Conservation (phyloP, 2,113 vertebrate genomes). For the Eclectus roratus region DNA sequence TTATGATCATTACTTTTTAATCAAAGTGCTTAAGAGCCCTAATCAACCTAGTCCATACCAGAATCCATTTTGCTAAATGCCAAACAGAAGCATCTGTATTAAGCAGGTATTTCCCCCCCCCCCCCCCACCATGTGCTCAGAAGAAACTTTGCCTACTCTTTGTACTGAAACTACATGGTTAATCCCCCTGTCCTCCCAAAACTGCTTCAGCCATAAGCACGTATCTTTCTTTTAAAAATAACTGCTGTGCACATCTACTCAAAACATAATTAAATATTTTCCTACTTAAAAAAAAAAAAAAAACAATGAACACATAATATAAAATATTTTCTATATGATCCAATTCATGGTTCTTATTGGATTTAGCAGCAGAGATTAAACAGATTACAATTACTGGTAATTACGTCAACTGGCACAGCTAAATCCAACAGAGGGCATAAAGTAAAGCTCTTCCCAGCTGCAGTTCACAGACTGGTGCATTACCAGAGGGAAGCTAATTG, state of each 20-base stretch:
- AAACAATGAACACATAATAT: background rate
- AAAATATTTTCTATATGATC: background rate
- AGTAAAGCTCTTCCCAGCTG: background rate
- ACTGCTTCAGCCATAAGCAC: background rate
- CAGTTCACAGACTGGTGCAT: background rate
- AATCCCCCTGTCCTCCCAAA: background rate
- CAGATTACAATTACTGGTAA: background rate
- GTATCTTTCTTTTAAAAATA: background rate
- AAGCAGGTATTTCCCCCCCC: background rate
- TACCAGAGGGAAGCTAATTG: background rate
- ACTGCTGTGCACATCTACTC: background rate
- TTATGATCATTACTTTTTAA: background rate
- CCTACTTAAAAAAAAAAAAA: background rate
- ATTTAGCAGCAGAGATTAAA: conserved; percentile 3
- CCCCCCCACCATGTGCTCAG: background rate
- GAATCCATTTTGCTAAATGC: background rate
- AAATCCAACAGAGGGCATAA: background rate
- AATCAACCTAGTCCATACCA: background rate
- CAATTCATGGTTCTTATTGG: background rate
- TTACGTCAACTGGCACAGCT: background rate
- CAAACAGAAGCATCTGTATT: background rate
- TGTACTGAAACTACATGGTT: background rate
- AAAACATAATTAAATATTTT: background rate
- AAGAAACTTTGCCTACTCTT: background rate
- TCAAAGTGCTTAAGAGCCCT: background rate